A percentile compares a stretch with the other conserved stretches of the same genome.
Evolutionary conservation across 2,113 vertebrate genomes (phyloP).

Genomic region (Bettongia penicillata): DNA sequence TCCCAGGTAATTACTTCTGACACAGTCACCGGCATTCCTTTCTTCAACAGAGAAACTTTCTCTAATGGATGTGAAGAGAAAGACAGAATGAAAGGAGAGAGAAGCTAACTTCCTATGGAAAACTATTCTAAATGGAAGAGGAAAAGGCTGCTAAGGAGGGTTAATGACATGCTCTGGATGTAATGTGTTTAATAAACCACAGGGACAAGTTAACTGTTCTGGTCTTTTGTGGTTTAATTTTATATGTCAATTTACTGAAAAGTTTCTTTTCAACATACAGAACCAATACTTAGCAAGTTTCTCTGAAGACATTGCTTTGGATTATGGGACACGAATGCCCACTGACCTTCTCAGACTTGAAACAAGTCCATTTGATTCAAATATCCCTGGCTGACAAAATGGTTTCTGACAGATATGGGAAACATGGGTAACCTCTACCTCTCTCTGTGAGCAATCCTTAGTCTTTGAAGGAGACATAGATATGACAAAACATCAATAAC

Average conservation of each 20-base stretch:
- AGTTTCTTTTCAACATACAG: neutral
- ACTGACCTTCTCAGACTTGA: neutral
- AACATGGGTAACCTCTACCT: neutral
- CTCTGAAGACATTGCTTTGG: neutral
- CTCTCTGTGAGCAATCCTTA: neutral
- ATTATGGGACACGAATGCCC: neutral
- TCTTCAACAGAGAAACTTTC: neutral
- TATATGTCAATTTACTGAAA: neutral
- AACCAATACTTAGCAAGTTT: neutral
- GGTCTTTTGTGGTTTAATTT: neutral
- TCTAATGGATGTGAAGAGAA: neutral
- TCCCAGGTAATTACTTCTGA: constrained; percentile 22
- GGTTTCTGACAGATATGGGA: neutral
- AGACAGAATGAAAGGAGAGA: neutral
- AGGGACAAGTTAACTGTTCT: neutral
- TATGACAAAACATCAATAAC: neutral
- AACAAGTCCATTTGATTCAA: neutral
- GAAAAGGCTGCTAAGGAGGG: neutral
- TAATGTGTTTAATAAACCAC: neutral
- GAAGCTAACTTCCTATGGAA: neutral
- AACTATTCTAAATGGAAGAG: neutral
- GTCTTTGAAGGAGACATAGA: neutral
- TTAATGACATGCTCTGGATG: neutral
- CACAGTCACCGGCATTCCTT: neutral
- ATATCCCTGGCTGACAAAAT: neutral